Percentiles rank a stretch among this genome's conserved stretches.
phyloP scores from a whole-genome alignment of 1,140 invertebrate species.

The Sinonovacula constricta region DNA sequence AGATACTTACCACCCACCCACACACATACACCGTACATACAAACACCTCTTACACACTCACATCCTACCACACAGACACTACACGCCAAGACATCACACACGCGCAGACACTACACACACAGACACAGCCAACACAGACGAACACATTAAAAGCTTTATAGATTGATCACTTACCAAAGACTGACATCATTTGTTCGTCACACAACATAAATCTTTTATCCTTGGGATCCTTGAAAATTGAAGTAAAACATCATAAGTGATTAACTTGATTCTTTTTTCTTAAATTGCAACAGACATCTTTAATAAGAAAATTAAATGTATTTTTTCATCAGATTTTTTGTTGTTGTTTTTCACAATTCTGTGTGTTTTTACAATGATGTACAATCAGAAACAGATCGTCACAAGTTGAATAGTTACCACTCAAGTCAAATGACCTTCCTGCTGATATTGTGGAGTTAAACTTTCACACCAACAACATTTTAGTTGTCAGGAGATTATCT shows the following conservation, averaged over 20 bases:
- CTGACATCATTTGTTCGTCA: slow-evolving; percentile 92
- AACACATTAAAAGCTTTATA: background rate
- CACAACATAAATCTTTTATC: slow-evolving; percentile 97
- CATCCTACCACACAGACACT: no score
- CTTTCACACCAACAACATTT: no score
- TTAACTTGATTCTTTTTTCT: background rate
- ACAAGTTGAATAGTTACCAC: background rate
- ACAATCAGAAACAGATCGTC: background rate
- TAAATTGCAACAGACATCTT: background rate
- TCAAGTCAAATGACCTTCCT: no score
- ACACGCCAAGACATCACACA: no score
- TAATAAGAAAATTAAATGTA: background rate
- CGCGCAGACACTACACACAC: no score
- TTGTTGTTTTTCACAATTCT: no score
- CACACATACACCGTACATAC: no score
- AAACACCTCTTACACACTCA: no score
- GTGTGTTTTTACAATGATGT: background rate
- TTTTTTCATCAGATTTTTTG: background rate
- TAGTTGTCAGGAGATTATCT: background rate
- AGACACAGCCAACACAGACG: no score
- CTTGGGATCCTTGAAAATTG: slow-evolving; percentile 87
- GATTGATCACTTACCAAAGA: slow-evolving; percentile 84
- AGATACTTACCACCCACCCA: no score
- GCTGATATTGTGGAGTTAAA: no score
- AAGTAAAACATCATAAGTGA: background rate